Evolutionary conservation across 2,113 vertebrate genomes (phyloP), one percentile per base, ranked within the genome.

Genomic region (Chascanopsetta lugubris): DNA sequence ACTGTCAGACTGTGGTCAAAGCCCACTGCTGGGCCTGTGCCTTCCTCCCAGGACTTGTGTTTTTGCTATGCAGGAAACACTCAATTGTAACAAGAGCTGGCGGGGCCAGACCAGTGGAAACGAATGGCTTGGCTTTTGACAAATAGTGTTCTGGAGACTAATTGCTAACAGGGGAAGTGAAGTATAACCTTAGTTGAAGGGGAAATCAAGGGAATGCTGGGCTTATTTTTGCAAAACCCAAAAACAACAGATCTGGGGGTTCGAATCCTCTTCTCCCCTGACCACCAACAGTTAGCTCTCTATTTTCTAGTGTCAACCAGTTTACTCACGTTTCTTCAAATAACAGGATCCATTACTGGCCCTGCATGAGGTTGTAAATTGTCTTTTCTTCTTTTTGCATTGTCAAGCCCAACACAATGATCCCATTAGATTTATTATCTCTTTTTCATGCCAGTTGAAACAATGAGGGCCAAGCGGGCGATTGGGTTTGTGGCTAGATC

Each of bases 101-200:
- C 22, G 21, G 74, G 62, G 75, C 71, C 76, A 68, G 57, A 77
- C 79, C 79, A 45, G 58, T 87, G 80, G 72, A 66, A 71, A 80
- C 27, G 25, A 72, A 84, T 49, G 74, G 53, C 69, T 81, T 68
- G 80, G 76, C 69, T 84, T 82, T 84, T 91, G 89, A 92, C 84
- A 84, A 89, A 91, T 87, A 45, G 79, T 70, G 38, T 91, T 83
- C 73, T 82, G 63, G 60, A 76, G 76, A 83, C 83, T 90, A 91
- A 92, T 92, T 92, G 79, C 85, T 74, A 72, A 71, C 77, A 79
- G 83, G 64, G 85, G 87, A 91, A 89, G 79, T 73, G 65, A 79
- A 90, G 79, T 72, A 72, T 72, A 77, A 82, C 71, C 69, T 49
- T 49, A 55, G 69, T 83, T 87, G 38, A 77, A 49, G 55, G 61